Evolutionary conservation across 2,888 invertebrate species (phyloP).

Genomic region (Linnaemya tessellans): DNA sequence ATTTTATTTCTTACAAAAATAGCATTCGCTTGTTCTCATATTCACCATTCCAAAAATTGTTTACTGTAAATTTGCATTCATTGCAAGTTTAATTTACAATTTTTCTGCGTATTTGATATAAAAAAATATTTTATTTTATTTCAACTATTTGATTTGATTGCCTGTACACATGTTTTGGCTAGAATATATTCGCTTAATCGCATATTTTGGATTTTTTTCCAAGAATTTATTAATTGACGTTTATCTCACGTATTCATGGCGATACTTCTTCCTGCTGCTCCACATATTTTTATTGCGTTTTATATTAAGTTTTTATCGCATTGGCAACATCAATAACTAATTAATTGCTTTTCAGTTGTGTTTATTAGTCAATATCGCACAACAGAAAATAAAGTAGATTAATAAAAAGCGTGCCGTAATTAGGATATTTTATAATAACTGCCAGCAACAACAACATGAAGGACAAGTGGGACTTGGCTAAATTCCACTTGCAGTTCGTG

Average conservation of each 20-base stretch:
- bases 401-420: not conserved
- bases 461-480: too few relatives aligned
- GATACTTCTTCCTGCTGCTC: not conserved
- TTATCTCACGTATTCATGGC: conserved; percentile 2
- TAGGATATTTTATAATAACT: too few relatives aligned
- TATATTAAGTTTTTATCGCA: conserved; percentile 56
- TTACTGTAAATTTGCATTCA: conserved; percentile 65
- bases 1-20: conserved; percentile 38
- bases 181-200: conserved; percentile 20
- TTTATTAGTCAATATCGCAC: not conserved
- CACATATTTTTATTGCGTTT: not conserved
- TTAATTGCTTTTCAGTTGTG: conserved; percentile 20
- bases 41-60: conserved; percentile 31
- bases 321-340: conserved; percentile 1
- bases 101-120: conserved; percentile 33
- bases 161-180: conserved; percentile 37
- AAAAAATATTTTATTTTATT: conserved; percentile 25
- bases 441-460: too few relatives aligned
- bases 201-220: conserved; percentile 42
- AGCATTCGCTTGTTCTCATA: conserved; percentile 21
- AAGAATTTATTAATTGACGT: conserved; percentile 52
- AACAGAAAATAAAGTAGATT: not conserved
- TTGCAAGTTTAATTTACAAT: conserved; percentile 46
- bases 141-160: conserved; percentile 55
- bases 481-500: too few relatives aligned